Base-by-base conservation (phyloP, 1,140 invertebrate species). In the Heliconius nattereri region DNA sequence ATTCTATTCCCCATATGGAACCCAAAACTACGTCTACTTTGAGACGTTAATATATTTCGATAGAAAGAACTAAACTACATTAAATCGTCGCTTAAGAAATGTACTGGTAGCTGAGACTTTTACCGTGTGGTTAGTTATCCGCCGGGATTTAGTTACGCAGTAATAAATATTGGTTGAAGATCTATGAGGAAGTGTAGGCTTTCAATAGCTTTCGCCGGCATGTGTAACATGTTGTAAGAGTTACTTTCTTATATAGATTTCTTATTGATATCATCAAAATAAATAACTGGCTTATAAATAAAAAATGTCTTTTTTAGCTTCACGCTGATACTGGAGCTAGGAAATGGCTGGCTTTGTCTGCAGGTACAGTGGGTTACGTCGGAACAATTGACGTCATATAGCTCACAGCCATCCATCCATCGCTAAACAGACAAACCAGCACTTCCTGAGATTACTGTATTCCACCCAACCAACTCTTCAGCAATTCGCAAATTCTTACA, bases 151-250 rank as follows among this genome's bases (percentile, higher is more conserved):
- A 71, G 75, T 76, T 76, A 76, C 75, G 60, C 13, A 20, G 75
- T 76, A 76, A 76, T 76, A 76, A 76, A 76, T 76, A 76, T 76
- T 66, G 11, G 75, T 13, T 29, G 75, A 76, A 76, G 75, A n/a
- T 76, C 75, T 66, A 76, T 57, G 75, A 76, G 75, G 75, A 76
- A 76, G 75, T 76, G 49, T 71, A 29, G 23, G 19, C 75, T 76
- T 71, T 76, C 75, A 76, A 76, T 71, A 23, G 75, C 75, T 76
- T 76, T 76, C 75, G 75, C 75, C 75, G 29, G 29, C 9, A 19
- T 23, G 9, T n/a, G 75, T 76, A 32, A 76, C 35, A 49, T 66
- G 16, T 40, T 76, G 37, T 71, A 76, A 71, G 49, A 29, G n/a
- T 8, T 49, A 71, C 75, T 70, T 76, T 49, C 37, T 70, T 40